Conservation (phyloP, 2,113 vertebrate genomes). For the Podiceps cristatus region DNA sequence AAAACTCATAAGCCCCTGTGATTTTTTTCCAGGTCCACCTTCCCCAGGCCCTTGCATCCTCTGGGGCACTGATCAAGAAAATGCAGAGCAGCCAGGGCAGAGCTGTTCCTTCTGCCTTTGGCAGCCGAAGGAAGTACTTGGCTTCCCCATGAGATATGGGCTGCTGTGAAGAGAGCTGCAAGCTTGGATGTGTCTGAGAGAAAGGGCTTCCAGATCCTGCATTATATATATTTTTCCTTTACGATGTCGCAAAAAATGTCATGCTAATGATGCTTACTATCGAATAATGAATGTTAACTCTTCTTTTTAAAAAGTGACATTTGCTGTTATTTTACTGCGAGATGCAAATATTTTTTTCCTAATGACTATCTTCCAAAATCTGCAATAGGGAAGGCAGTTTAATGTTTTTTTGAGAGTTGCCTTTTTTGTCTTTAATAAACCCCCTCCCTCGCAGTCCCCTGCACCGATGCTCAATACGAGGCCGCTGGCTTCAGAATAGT, state of each 20-base stretch:
- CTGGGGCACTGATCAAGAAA: neutral
- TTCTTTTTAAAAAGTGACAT: neutral
- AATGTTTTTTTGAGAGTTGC: neutral
- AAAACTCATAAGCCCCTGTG: rapidly evolving
- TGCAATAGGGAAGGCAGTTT: neutral
- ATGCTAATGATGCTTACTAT: neutral
- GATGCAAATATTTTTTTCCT: neutral
- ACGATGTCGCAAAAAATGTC: neutral
- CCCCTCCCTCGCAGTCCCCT: neutral
- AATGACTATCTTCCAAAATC: neutral
- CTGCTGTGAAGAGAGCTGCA: rapidly evolving
- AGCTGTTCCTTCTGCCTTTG: rapidly evolving
- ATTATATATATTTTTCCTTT: neutral
- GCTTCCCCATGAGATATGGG: rapidly evolving
- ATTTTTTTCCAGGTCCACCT: neutral
- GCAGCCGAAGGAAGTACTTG: rapidly evolving
- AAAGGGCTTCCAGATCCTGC: neutral
- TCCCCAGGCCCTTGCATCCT: rapidly evolving
- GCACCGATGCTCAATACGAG: neutral
- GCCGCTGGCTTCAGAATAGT: neutral
- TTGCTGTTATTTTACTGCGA: neutral
- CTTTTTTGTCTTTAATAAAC: neutral
- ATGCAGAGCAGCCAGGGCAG: rapidly evolving
- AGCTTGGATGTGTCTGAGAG: rapidly evolving
- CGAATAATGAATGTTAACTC: neutral